Conservation (phyloP, 2,888 invertebrate genomes). For the Stenichneumon culpator region DNA sequence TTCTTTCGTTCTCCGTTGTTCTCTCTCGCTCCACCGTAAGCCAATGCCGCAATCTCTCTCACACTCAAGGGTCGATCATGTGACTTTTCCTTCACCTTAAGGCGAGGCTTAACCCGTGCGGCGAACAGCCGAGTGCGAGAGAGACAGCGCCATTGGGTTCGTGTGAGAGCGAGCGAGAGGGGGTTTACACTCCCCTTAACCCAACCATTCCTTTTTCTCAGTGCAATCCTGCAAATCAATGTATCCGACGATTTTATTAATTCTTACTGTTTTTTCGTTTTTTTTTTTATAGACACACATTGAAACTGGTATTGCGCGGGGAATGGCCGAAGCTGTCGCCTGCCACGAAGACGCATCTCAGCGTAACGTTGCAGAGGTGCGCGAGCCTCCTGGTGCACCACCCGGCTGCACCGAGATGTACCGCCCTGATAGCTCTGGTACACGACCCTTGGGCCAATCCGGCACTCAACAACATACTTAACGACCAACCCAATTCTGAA, state of each 20-base stretch:
- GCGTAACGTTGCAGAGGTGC: slow-evolving; percentile 85
- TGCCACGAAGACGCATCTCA: slow-evolving; percentile 85
- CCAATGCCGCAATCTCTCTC: no score
- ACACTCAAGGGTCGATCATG: no score
- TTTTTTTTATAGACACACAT: slow-evolving; percentile 79
- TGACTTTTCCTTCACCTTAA: no score
- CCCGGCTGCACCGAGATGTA: slow-evolving; percentile 87
- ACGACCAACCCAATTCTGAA: slow-evolving; percentile 82
- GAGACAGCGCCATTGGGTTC: no score
- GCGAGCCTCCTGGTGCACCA: slow-evolving; percentile 84
- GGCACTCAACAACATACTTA: slow-evolving; percentile 84
- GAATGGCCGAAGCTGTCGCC: slow-evolving; percentile 87
- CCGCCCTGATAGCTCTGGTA: slow-evolving; percentile 87
- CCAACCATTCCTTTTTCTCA: no score
- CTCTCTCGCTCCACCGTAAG: no score
- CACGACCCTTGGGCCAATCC: slow-evolving; percentile 86
- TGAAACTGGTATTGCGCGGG: slow-evolving; percentile 86
- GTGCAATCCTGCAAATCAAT: no score
- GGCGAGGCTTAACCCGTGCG: no score
- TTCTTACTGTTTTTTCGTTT: slow-evolving; percentile 14
- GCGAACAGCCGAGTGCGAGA: no score
- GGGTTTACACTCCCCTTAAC: no score
- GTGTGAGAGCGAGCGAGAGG: no score
- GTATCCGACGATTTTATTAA: background rate
- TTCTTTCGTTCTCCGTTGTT: no score